A percentile compares a stretch with the other conserved stretches of the same genome.
Evolutionary conservation across 2,888 invertebrate species (phyloP).

Genomic region (Xestia ashworthii): DNA sequence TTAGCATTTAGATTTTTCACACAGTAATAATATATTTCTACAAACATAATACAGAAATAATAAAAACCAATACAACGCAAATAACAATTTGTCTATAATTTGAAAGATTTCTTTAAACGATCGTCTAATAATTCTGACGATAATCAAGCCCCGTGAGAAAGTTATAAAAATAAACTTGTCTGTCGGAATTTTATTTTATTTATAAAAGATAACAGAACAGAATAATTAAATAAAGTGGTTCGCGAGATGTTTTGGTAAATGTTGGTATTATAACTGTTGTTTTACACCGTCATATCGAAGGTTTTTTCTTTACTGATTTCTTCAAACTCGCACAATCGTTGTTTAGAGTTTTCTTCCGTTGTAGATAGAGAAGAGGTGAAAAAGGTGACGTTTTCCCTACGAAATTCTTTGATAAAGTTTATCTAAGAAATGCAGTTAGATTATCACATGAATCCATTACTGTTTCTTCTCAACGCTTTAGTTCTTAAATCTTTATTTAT

Average conservation of each 20-base stretch:
- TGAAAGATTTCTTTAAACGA: slow-evolving; percentile 51
- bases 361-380: slow-evolving; percentile 27
- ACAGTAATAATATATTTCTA: background rate
- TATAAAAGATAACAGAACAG: slow-evolving; percentile 58
- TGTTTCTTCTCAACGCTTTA: slow-evolving; percentile 6
- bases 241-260: slow-evolving; percentile 64
- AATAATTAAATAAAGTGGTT: slow-evolving; percentile 64
- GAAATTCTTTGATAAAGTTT: slow-evolving; percentile 14
- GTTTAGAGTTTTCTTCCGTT: slow-evolving; percentile 27
- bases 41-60: slow-evolving; percentile 6
- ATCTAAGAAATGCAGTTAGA: slow-evolving; percentile 13
- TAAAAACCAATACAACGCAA: slow-evolving; percentile 31
- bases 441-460: slow-evolving; percentile 15
- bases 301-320: slow-evolving; percentile 34
- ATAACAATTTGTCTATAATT: slow-evolving; percentile 52
- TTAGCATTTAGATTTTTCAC: background rate
- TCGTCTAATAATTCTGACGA: slow-evolving; percentile 47
- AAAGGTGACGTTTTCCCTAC: slow-evolving; percentile 9
- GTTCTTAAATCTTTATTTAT: slow-evolving; percentile 19
- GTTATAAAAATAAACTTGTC: slow-evolving; percentile 58
- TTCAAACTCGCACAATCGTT: slow-evolving; percentile 16
- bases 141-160: slow-evolving; percentile 63
- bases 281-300: slow-evolving; percentile 48
- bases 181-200: slow-evolving; percentile 62
- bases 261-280: slow-evolving; percentile 61